Evolutionary conservation across 2,888 invertebrate genomes (phyloP).

Genomic region (Ornithoptera priamus): DNA sequence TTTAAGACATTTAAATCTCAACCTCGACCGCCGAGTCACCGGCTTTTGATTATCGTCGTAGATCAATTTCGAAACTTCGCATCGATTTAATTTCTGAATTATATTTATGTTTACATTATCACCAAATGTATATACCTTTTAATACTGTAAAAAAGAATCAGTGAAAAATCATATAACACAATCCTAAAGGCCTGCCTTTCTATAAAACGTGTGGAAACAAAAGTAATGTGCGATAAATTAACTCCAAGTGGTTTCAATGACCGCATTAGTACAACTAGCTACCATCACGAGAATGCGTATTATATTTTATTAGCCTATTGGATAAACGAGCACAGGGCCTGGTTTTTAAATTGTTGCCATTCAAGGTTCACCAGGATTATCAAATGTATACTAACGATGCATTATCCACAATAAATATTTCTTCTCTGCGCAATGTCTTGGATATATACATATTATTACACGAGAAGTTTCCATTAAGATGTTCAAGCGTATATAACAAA

Average conservation of each 20-base stretch:
- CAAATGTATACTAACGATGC: constrained; percentile 14
- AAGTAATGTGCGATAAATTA: constrained; percentile 9
- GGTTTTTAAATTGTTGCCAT: constrained; percentile 14
- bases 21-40: too few species aligned
- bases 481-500: too few species aligned
- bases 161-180: background rate
- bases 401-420: constrained; percentile 6
- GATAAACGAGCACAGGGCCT: constrained; percentile 36
- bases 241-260: constrained; percentile 16
- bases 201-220: background rate
- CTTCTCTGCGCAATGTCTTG: background rate
- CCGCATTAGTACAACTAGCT: constrained; percentile 18
- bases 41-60: background rate
- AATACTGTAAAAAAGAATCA: too few species aligned
- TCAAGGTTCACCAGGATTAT: constrained; percentile 2
- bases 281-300: constrained; percentile 7
- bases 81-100: too few species aligned
- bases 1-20: background rate
- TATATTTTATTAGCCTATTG: constrained; percentile 16
- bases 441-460: background rate
- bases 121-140: too few species aligned
- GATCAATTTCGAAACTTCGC: background rate
- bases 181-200: background rate
- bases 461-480: too few species aligned
- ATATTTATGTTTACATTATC: too few species aligned